phyloP scores from a whole-genome alignment of 2,797 vertebrate species.

The Pyrocephalus nanus region DNA sequence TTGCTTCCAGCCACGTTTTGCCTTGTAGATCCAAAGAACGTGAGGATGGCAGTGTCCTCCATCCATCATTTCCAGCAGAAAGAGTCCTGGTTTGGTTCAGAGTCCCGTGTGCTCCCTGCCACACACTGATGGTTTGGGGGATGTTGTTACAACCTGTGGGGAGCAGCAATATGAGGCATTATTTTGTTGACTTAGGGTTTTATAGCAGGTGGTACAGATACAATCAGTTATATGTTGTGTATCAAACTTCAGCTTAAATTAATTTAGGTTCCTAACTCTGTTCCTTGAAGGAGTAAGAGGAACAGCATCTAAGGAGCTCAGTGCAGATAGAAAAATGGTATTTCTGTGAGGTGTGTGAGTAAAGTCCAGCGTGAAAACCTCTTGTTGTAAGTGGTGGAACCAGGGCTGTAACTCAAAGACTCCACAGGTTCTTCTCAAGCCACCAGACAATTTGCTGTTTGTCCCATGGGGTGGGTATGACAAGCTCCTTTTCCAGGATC shows the following conservation, averaged over 20 bases:
- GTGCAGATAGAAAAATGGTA: neutral
- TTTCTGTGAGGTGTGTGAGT: neutral
- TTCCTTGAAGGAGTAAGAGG: neutral
- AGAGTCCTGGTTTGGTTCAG: neutral
- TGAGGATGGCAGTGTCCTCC: neutral
- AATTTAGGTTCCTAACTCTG: neutral
- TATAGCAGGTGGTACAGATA: neutral
- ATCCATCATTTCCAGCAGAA: constrained; percentile 2
- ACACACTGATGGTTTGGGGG: fast-evolving
- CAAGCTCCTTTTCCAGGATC: neutral
- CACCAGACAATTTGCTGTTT: neutral
- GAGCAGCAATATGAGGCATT: neutral
- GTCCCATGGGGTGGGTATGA: neutral
- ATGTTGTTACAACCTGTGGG: neutral
- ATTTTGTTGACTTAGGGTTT: neutral
- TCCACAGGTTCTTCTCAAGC: neutral
- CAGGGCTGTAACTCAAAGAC: neutral
- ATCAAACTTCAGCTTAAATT: neutral
- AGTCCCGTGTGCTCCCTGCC: neutral
- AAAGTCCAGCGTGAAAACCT: neutral
- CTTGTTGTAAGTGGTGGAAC: fast-evolving
- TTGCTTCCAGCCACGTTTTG: constrained; percentile 22
- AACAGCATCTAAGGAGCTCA: neutral
- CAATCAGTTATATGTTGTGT: neutral
- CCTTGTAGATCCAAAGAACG: neutral